These are phyloP conservation scores for Zeuzera pyrina DNA, from an alignment of 2,888 invertebrate genomes.

Conservation along the genomic window DNA sequence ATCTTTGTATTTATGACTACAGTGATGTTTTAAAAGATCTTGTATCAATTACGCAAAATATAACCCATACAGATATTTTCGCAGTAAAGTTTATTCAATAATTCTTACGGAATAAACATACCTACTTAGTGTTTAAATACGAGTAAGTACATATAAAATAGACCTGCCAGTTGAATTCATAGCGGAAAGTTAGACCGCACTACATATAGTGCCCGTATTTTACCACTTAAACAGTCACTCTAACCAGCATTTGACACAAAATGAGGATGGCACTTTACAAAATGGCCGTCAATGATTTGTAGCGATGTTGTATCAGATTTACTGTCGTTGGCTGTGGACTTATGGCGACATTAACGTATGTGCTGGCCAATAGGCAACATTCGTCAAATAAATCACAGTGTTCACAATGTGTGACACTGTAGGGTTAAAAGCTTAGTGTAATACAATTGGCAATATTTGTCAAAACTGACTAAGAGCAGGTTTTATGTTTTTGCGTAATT, in stretches of 20 bases:
- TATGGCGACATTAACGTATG: constrained; percentile 24
- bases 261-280: constrained; percentile 28
- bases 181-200: background rate
- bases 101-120: background rate
- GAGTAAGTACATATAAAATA: background rate
- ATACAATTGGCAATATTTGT: too few species aligned
- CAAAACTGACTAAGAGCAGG: too few species aligned
- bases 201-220: constrained; percentile 6
- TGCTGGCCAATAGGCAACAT: constrained; percentile 17
- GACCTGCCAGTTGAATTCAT: background rate
- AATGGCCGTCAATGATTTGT: constrained; percentile 26
- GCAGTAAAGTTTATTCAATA: too few species aligned
- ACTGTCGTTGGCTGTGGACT: constrained; percentile 13
- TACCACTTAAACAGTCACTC: constrained; percentile 9
- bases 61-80: too few species aligned
- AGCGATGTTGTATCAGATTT: constrained; percentile 26
- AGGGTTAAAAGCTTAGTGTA: too few species aligned
- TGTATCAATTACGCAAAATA: too few species aligned
- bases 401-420: too few species aligned
- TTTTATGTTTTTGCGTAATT: too few species aligned
- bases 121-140: background rate
- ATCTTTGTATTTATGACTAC: too few species aligned
- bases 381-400: constrained; percentile 16
- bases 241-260: too few species aligned
- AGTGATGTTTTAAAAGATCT: too few species aligned